Base-by-base conservation (phyloP, 2,888 invertebrate species). In the Crioceris asparagi region DNA sequence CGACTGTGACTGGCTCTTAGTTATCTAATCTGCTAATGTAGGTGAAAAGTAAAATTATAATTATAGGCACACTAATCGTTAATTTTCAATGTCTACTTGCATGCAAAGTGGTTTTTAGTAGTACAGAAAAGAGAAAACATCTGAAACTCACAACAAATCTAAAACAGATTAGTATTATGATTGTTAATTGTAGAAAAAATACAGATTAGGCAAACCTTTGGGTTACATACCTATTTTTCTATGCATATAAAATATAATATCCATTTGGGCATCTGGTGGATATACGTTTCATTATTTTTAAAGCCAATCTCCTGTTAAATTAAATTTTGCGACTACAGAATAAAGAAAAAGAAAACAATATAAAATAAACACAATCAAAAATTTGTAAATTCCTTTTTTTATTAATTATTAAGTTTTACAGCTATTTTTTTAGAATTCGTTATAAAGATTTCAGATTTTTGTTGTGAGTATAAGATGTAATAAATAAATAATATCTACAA, bases 381-480 rank as follows among this genome's bases (percentile, higher is more conserved):
- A 12, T 7, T 33, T 12, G 12, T 12, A 33, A 10, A 16, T 16
- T 14, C 26, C 27, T 6, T 43, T 42, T 45, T 54, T 53, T 49
- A 52, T 60, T 59, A 55, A 56, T 57, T 57, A 56, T 53, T 55
- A 52, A 52, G 47, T 52, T 55, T 57, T 60, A 59, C 58, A 55
- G 51, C 53, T 54, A 55, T 55, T 53, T 53, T 55, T 48, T 14
- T 14, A 53, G 51, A 48, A 41, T 55, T 54, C 53, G 51, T 57
- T 59, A 52, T 56, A 53, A 54, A 52, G 51, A 48, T 53, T 57
- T 54, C 53, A 55, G 55, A 57, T 53, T 62, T 29, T 64, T 64
- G 64, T 64, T 64, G 64, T 64, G 64, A 64, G 64, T 63, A 62
- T 60, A 63, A 64, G 64, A 64, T 63, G 63, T 60, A 57, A 62